Evolutionary conservation across 2,797 vertebrate species (phyloP), one percentile per base, ranked within the genome.

Genomic region (Karalla daura): DNA sequence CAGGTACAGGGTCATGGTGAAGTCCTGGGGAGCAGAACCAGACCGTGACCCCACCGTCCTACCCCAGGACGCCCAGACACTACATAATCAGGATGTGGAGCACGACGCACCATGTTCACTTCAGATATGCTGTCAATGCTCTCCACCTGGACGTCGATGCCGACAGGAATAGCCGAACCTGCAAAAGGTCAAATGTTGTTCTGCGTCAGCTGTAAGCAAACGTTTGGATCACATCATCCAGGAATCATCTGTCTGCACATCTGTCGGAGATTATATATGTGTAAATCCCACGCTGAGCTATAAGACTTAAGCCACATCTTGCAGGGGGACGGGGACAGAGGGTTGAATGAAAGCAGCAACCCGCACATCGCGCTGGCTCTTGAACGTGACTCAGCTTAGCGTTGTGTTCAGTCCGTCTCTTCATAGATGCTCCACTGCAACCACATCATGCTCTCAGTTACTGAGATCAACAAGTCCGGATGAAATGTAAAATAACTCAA

Each of bases 61-160:
- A n/a, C n/a, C n/a, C n/a, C n/a, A n/a, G n/a, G n/a, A n/a, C n/a
- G n/a, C n/a, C n/a, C n/a, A n/a, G n/a, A n/a, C n/a, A n/a, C n/a
- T n/a, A n/a, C n/a, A n/a, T n/a, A n/a, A n/a, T n/a, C n/a, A n/a
- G n/a, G n/a, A n/a, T 15, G 8, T n/a, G 12, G 5, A n/a, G n/a
- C n/a, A n/a, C n/a, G 5, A 54, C 94, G 63, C 90, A 97, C 95
- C 96, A 98, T 98, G 88, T 98, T 95, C 45, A 96, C 95, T 91
- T 98, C 96, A 72, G 96, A 98, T 91, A 99, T 96, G 77, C 96
- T 95, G 91, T 98, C 95, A 50, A 96, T 95, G 74, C 96, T 98
- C 90, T 97, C 96, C 70, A 96, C 92, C 83, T 97, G 96, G 32
- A 98, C 95, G 35, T 98, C 95, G 41, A 96, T 94, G 68, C 95